Evolutionary conservation across 2,797 vertebrate genomes (phyloP), one percentile per base, ranked within the genome.

Genomic region (Smutsia temminckii): DNA sequence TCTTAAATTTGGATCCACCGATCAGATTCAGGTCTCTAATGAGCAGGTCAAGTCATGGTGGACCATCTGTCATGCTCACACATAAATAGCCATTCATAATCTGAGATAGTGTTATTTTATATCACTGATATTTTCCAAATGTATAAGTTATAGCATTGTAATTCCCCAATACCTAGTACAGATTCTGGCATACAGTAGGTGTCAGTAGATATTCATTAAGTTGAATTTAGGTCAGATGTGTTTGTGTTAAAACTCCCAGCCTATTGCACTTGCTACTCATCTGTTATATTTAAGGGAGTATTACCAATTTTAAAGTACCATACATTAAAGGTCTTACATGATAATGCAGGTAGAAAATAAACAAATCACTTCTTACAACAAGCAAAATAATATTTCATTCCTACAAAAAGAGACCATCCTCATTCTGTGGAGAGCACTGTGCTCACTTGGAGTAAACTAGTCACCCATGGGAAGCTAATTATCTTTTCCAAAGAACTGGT

Each of bases 401-500:
- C 23, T 66, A 86, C 37, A 75, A 68, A 94, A 94, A 93, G 74
- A 96, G 55, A 83, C 61, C 40, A 27, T 84, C 75, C 74, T 89
- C 25, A 32, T 77, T 66, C 77, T 78, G 1, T 74, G 53, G 87
- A 80, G 89, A 94, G 40, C 59, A 78, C 69, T 74, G 84, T 88
- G 84, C 59, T 92, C 61, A 84, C 69, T 95, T 85, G 75, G 93
- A 93, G 68, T 95, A 88, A 94, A 93, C 84, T 93, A 78, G 93
- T 85, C 84, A 85, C 95, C 59, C 18, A 17, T 57, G 94, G 94
- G 95, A 97, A 69, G 89, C 46, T 89, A 95, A 96, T 97, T 96
- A 97, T 42, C 91, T 88, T 96, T 94, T 89, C 95, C 79, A 79
- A 87, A 95, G 95, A 89, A 89, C 49, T 69, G 8, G 68, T 93